These are phyloP conservation scores for Diploptera punctata DNA, from an alignment of 2,888 invertebrate species.

Conservation along the genomic window DNA sequence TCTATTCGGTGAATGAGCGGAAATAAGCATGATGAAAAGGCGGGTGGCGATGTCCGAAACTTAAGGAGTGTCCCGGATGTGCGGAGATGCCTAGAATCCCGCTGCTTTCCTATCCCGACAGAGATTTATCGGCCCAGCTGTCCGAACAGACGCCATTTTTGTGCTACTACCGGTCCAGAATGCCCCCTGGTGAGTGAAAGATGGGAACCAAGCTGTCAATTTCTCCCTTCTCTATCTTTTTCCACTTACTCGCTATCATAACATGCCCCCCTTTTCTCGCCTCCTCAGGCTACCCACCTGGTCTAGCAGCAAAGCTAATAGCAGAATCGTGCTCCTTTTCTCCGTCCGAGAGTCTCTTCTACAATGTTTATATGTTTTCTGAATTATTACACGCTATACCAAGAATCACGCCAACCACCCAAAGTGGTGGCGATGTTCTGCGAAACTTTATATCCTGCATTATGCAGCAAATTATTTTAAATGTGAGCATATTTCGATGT, in stretches of 20 bases:
- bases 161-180: slow-evolving; percentile 33
- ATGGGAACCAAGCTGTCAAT: slow-evolving; percentile 38
- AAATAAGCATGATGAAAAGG: no score
- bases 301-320: slow-evolving; percentile 13
- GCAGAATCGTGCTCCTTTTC: slow-evolving; percentile 3
- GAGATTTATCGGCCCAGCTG: slow-evolving; percentile 23
- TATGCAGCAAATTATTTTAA: no score
- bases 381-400: not conserved
- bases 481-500: no score
- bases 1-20: no score
- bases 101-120: slow-evolving; percentile 22
- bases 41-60: no score
- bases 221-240: no score
- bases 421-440: no score
- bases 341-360: not conserved
- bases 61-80: no score
- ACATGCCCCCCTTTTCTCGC: no score
- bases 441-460: no score
- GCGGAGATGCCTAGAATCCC: not conserved
- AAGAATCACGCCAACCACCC: not conserved
- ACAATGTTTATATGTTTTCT: slow-evolving; percentile 14
- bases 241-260: no score
- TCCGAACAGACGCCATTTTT: no score
- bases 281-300: slow-evolving; percentile 6
- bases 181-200: slow-evolving; percentile 35